A percentile compares a stretch with the other conserved stretches of the same genome.
These are phyloP conservation scores for Scaptodrosophila lebanonensis DNA, from an alignment of 1,140 invertebrate genomes.

Conservation along the genomic window DNA sequence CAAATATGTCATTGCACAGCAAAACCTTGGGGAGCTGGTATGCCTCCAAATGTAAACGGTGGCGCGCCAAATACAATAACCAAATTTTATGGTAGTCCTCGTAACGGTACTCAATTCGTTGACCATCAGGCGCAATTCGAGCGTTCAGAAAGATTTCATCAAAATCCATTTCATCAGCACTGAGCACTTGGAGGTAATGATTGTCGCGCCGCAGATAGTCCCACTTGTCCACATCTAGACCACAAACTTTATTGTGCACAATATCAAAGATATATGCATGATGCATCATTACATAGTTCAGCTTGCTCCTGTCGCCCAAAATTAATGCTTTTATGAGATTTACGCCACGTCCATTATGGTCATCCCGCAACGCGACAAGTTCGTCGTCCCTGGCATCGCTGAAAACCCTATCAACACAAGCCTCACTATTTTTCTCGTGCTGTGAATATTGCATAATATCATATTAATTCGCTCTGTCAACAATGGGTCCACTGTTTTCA, in stretches of 20 bases:
- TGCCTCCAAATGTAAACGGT: constrained; percentile 33
- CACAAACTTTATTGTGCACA: constrained; percentile 81
- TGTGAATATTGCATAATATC: not conserved
- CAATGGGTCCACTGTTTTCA: not conserved
- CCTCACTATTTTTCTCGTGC: constrained; percentile 47
- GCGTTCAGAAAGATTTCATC: constrained; percentile 49
- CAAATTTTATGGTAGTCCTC: constrained; percentile 61
- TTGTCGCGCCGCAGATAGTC: constrained; percentile 84
- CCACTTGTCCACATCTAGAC: constrained; percentile 86
- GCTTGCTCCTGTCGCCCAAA: constrained; percentile 27
- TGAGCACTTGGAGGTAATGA: constrained; percentile 40
- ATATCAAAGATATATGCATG: constrained; percentile 76
- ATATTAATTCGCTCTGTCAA: not conserved
- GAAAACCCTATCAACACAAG: constrained; percentile 62
- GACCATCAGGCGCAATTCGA: constrained; percentile 47
- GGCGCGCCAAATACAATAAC: constrained; percentile 45
- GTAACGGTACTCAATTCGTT: constrained; percentile 65
- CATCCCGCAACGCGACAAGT: constrained; percentile 40
- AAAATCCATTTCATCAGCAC: constrained; percentile 46
- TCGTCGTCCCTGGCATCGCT: constrained; percentile 6
- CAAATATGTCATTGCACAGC: constrained; percentile 26
- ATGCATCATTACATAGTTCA: constrained; percentile 48
- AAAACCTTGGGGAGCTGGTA: constrained; percentile 38
- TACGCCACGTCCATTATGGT: constrained; percentile 51
- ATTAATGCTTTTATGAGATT: constrained; percentile 65